phyloP scores from a whole-genome alignment of 2,113 vertebrate genomes.

The Porphyrio hochstetteri region DNA sequence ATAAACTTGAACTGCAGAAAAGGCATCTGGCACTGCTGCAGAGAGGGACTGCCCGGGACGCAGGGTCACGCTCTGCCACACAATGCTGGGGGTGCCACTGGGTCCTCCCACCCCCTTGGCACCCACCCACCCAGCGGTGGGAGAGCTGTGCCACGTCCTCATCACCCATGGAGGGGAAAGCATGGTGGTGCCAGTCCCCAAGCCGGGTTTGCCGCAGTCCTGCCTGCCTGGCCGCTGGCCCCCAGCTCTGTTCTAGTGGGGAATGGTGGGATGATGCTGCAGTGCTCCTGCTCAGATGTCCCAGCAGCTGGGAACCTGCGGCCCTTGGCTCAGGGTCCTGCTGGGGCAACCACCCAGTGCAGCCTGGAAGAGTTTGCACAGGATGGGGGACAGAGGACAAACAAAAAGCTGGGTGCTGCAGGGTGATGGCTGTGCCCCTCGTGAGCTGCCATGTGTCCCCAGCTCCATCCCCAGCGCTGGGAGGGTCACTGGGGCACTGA shows the following conservation, averaged over 20 bases:
- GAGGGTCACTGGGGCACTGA: accelerated
- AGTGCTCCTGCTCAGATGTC: not conserved
- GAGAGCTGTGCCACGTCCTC: accelerated
- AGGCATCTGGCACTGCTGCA: not conserved
- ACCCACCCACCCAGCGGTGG: accelerated
- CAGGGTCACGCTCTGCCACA: not conserved
- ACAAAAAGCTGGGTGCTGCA: not conserved
- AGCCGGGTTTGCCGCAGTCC: not conserved
- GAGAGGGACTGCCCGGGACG: not conserved
- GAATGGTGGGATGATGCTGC: accelerated
- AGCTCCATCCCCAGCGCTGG: not conserved
- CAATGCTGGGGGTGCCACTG: accelerated
- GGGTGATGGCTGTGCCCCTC: accelerated
- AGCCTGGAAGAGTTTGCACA: not conserved
- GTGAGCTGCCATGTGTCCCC: accelerated
- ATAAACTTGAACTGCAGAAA: not conserved
- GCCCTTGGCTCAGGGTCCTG: not conserved
- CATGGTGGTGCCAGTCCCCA: accelerated
- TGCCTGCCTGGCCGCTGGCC: accelerated
- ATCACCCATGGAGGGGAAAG: not conserved
- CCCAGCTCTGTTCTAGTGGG: no score
- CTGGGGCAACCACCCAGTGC: accelerated
- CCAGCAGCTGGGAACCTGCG: not conserved
- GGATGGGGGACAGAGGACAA: not conserved
- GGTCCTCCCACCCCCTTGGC: not conserved